A percentile compares a stretch with the other conserved stretches of the same genome.
Conservation (phyloP, 2,113 vertebrate species). For the Myotis yumanensis region DNA sequence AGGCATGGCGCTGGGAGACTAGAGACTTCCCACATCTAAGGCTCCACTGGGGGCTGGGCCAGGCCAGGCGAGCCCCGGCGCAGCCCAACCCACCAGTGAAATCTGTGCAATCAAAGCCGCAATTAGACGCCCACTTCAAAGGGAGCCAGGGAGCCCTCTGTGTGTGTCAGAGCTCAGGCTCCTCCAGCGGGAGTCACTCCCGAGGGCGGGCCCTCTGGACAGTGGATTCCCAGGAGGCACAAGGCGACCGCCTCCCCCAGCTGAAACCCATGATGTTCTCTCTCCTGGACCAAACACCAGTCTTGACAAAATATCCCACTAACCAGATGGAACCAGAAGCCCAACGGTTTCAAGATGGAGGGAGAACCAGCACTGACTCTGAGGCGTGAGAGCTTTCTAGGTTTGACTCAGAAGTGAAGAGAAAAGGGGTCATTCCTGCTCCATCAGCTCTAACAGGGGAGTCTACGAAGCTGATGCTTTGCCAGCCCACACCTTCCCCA, state of each 20-base stretch:
- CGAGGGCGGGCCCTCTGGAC: slow-evolving; percentile 49
- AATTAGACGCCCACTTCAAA: slow-evolving; percentile 95
- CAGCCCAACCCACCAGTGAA: slow-evolving; percentile 82
- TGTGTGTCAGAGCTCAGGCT: slow-evolving; percentile 80
- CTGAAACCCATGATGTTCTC: neutral
- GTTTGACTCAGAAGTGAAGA: neutral
- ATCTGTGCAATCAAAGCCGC: slow-evolving; percentile 90
- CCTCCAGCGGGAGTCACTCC: slow-evolving; percentile 70
- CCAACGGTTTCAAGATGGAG: neutral
- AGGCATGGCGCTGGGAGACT: slow-evolving; percentile 89
- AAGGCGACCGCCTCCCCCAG: rapidly evolving
- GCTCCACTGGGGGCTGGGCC: slow-evolving; percentile 88
- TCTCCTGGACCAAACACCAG: neutral
- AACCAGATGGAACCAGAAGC: neutral
- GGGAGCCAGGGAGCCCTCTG: slow-evolving; percentile 85
- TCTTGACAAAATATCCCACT: too few relatives aligned
- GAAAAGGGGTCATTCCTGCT: neutral
- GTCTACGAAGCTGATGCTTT: neutral
- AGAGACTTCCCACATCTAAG: slow-evolving; percentile 92
- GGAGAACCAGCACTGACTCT: neutral
- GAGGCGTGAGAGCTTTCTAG: neutral
- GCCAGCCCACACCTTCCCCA: neutral
- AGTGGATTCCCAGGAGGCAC: slow-evolving; percentile 17
- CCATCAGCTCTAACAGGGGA: neutral
- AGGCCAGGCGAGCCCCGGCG: slow-evolving; percentile 83